Base-by-base conservation (phyloP, 2,888 invertebrate genomes). In the Xestia ashworthii region DNA sequence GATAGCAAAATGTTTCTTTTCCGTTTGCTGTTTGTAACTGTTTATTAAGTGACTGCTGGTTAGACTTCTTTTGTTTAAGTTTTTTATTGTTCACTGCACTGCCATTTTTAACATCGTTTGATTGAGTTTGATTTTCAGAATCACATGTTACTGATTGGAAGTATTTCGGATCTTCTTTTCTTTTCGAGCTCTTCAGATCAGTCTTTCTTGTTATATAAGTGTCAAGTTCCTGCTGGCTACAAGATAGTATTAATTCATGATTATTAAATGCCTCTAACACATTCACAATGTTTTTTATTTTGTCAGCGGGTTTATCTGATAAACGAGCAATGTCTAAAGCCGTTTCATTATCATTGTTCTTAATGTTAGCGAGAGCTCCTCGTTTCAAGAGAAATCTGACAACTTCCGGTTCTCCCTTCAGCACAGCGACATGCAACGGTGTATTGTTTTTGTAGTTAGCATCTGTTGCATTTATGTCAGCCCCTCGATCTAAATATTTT, bases 391-490 rank as follows among this genome's bases (percentile, higher is more conserved):
- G 83, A n/a, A 87, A 68, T 5, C 69, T 73, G 6, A 88, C 82
- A n/a, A 89, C 69, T 55, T 83, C 81, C 87, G 44, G 67, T 74
- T 88, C 87, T 25, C 78, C 78, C 46, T 74, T 86, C 11, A 74
- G 68, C 48, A 86, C 87, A 5, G 89, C 90, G 19, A 89, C 72
- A 76, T 90, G 90, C 38, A 90, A 75, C 4, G 87, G 84, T 38
- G 89, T 87, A 71, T 89, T 89, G 53, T 79, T 64, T 48, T 78
- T 79, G 55, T 89, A 72, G 79, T 89, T 87, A 0, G 83, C 87
- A 66, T 90, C 90, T n/a, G 48, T 72, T 11, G 88, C 81, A 76
- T 90, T 89, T 9, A 90, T 76, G 38, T 90, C 84, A 55, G 90
- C 89, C 9, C 89, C 90, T 41, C 79, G 74, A 9, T 81, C 66